A percentile compares a stretch with the other conserved stretches of the same genome.
phyloP scores from a whole-genome alignment of 2,888 invertebrate species.

The Mesochorus sp. region DNA sequence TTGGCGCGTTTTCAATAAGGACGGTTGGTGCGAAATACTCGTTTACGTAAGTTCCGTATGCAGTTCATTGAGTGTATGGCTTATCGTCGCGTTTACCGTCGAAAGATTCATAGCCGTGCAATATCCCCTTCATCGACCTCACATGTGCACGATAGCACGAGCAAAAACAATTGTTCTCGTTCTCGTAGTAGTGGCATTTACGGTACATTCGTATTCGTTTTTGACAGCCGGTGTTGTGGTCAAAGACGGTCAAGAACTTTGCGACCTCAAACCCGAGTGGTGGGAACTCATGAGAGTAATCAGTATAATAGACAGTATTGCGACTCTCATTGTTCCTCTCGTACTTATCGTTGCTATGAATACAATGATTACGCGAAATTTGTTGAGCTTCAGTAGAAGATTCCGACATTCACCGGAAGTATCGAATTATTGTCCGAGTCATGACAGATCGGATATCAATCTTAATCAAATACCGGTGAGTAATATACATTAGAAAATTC shows the following conservation, averaged over 20 bases:
- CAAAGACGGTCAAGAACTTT: constrained; percentile 79
- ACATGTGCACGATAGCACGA: constrained; percentile 85
- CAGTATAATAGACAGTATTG: constrained; percentile 85
- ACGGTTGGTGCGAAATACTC: constrained; percentile 85
- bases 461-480: constrained; percentile 82
- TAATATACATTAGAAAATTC: too few species aligned
- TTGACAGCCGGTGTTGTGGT: constrained; percentile 81
- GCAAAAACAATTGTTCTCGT: constrained; percentile 84
- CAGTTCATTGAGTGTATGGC: constrained; percentile 87
- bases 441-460: constrained; percentile 81
- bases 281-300: constrained; percentile 83
- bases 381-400: constrained; percentile 82
- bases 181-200: constrained; percentile 81
- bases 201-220: constrained; percentile 82
- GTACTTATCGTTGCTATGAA: constrained; percentile 86
- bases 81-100: constrained; percentile 88
- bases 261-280: constrained; percentile 83
- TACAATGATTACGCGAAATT: constrained; percentile 84
- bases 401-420: constrained; percentile 78
- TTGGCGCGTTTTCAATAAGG: constrained; percentile 83
- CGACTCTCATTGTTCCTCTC: constrained; percentile 86
- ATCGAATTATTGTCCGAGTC: constrained; percentile 76
- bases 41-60: constrained; percentile 84
- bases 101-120: constrained; percentile 88
- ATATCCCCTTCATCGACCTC: constrained; percentile 85